Conservation (phyloP, 2,888 invertebrate genomes). For the Drosophila merina region DNA sequence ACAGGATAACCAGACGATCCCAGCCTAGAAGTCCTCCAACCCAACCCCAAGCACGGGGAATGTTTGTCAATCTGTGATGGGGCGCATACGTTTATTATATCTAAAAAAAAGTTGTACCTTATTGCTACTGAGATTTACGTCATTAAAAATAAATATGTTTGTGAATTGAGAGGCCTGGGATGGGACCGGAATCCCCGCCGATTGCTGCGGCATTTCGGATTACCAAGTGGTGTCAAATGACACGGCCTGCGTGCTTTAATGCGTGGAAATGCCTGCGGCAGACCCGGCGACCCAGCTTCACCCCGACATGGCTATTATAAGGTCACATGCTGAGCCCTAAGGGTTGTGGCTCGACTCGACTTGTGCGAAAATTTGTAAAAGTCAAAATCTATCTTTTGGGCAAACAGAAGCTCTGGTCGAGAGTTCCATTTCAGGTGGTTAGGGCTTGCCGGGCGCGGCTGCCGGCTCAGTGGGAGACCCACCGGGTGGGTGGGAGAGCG, state of each 20-base stretch:
- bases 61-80: not conserved
- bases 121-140: conserved; percentile 65
- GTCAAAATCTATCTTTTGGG: conserved; percentile 80
- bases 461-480: conserved; percentile 16
- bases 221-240: conserved; percentile 81
- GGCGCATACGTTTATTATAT: conserved; percentile 40
- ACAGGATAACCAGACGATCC: not conserved
- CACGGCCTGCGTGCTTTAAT: conserved; percentile 80
- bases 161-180: conserved; percentile 46
- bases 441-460: conserved; percentile 17
- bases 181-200: conserved; percentile 29
- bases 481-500: conserved; percentile 21
- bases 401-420: conserved; percentile 64
- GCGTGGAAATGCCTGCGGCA: conserved; percentile 79
- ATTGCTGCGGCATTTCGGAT: conserved; percentile 77
- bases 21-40: not conserved
- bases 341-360: conserved; percentile 40
- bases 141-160: conserved; percentile 79
- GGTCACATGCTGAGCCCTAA: conserved; percentile 69
- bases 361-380: conserved; percentile 81
- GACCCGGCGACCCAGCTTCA: conserved; percentile 50
- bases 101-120: conserved; percentile 60
- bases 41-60: not conserved
- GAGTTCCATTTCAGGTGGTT: conserved; percentile 31
- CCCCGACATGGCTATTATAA: conserved; percentile 69